Conservation (phyloP, 2,888 invertebrate species). For the Ephialtes manifestator region DNA sequence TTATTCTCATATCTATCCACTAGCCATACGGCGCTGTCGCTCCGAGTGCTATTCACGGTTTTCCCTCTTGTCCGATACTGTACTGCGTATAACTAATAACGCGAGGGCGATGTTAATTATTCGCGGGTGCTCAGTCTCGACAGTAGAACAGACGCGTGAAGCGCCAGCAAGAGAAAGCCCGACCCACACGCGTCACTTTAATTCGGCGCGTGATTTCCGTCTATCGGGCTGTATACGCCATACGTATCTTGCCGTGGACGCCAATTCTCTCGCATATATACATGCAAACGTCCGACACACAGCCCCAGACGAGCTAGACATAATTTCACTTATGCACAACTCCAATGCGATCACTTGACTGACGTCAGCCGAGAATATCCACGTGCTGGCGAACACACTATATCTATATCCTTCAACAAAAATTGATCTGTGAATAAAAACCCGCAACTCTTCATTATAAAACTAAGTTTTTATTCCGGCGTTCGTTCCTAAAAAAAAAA, state of each 20-base stretch:
- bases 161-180: conserved; percentile 18
- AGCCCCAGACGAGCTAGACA: conserved; percentile 1
- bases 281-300: not conserved
- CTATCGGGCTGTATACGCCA: conserved; percentile 49
- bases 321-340: conserved; percentile 42
- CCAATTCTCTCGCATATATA: conserved; percentile 52
- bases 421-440: not conserved
- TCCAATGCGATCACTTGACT: conserved; percentile 17
- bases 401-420: conserved; percentile 8
- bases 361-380: conserved; percentile 40
- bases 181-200: conserved; percentile 60
- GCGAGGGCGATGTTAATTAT: conserved; percentile 58
- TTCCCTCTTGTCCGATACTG: conserved; percentile 5
- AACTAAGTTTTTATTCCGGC: not conserved
- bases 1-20: conserved; percentile 8
- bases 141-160: not conserved
- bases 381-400: conserved; percentile 8
- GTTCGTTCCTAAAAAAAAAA: not conserved
- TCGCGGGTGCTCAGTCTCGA: conserved; percentile 52
- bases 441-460: not conserved
- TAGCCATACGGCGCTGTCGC: conserved; percentile 11
- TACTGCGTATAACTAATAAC: conserved; percentile 44
- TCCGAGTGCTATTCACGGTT: not conserved
- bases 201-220: conserved; percentile 70
- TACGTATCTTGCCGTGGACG: conserved; percentile 44